A percentile compares a stretch with the other conserved stretches of the same genome.
Evolutionary conservation across 2,888 invertebrate species (phyloP).

Genomic region (Microctonus brassicae): DNA sequence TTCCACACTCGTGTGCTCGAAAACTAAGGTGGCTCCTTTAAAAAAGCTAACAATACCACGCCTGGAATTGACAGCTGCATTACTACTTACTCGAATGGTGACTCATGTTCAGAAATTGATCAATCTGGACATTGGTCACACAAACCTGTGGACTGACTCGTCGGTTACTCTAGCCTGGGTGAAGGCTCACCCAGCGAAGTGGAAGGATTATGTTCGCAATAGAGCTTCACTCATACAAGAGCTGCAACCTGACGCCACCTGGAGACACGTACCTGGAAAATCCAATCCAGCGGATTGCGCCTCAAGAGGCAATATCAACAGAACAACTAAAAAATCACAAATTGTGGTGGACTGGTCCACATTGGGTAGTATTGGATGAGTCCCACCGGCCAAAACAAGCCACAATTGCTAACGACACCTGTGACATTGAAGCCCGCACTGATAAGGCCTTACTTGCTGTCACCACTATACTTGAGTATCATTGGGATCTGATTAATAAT

Average conservation of each 20-base stretch:
- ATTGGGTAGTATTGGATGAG: background rate
- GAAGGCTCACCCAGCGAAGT: conserved; percentile 44
- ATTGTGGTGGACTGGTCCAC: background rate
- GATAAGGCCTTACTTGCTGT: background rate
- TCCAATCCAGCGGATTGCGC: conserved; percentile 30
- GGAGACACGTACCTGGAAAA: conserved; percentile 27
- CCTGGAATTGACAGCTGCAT: conserved; percentile 41
- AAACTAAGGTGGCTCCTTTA: conserved; percentile 37
- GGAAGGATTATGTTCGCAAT: conserved; percentile 51
- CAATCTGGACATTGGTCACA: background rate
- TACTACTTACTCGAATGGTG: conserved; percentile 26
- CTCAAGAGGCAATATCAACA: conserved; percentile 13
- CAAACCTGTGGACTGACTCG: conserved; percentile 47
- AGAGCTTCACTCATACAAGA: conserved; percentile 47
- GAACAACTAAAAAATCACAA: background rate
- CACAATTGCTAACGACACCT: too few relatives aligned
- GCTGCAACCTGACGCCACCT: conserved; percentile 34
- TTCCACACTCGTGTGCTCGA: conserved; percentile 2
- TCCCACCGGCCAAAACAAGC: background rate
- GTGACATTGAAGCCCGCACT: background rate
- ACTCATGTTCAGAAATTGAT: conserved; percentile 3
- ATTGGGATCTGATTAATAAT: too few relatives aligned
- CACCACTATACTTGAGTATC: too few relatives aligned
- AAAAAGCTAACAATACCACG: conserved; percentile 40
- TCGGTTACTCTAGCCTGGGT: conserved; percentile 48